Base-by-base conservation (phyloP, 2,888 invertebrate genomes). In the Megastigmus dorsalis region DNA sequence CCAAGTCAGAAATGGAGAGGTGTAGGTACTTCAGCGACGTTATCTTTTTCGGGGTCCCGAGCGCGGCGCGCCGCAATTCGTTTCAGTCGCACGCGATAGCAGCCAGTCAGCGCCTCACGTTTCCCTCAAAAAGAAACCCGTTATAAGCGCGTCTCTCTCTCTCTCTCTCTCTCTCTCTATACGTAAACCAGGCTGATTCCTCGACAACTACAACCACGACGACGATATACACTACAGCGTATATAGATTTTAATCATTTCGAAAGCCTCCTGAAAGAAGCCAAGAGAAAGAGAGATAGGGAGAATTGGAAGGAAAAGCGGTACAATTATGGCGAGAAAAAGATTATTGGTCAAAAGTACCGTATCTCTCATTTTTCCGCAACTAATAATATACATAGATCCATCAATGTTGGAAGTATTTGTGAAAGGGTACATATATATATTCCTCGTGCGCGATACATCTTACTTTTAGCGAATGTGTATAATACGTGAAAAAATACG, bases 41-140 rank as follows among this genome's bases (percentile, higher is more conserved):
- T 70, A 62, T 70, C 43, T 55, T 65, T 57, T 69, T 60, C 52
- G 69, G 36, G 30, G 60, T 45, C 15, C 20, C n/a, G n/a, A n/a
- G n/a, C n/a, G n/a, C n/a, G n/a, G n/a, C n/a, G 13, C 6, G 13
- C 2, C n/a, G 7, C 45, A 20, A 36, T 15, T 63, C 30, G 36
- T 48, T 59, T 57, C 38, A 55, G 68, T 74, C 62, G 28, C 62
- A 74, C 68, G 68, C 54, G 68, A 74, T 68, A 68, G 33, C 20
- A n/a, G 43, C 7, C 9, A n/a, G 4, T 20, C 28, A 36, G 36
- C 45, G 28, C 38, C 66, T 59, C 55, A 50, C 55, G 63, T 63
- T 74, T 74, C 60, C 66, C 62, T 68, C 48, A 74, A 74, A 68
- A 68, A 73, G 62, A 57, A 65, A 74, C 41, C 74, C 68, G 68